Evolutionary conservation across 2,888 invertebrate genomes (phyloP), one percentile per base, ranked within the genome.

Genomic region (Nomada ruficornis): DNA sequence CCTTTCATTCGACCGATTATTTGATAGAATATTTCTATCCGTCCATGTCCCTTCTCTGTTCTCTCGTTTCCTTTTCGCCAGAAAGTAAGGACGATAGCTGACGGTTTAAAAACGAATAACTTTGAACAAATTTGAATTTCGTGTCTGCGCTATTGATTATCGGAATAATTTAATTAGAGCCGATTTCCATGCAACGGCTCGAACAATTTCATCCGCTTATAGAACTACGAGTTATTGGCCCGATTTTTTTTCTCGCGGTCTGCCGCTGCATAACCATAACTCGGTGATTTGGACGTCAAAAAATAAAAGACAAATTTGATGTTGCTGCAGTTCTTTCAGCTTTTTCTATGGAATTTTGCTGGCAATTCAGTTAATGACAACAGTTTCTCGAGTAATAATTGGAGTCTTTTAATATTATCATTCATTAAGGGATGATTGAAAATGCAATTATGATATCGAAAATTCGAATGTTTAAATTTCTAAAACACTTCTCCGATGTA

Each of bases 181-280:
- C 52, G 26, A 68, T 59, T 68, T 42, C 50, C 36, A 57, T 47
- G 57, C 42, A 59, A 42, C 50, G 42, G n/a, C n/a, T 59, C 77
- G 5, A 64, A 36, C 60, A 63, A 26, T 60, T 52, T 3, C 2
- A 1, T 13, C 2, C 10, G 75, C 20, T 68, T 63, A 62, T 50
- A 18, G 74, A 54, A 29, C 26, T 11, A 15, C 54, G 13, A 54
- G 20, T 60, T 47, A 47, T 20, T 2, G 47, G 13, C 13, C 18
- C 60, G 47, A 62, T 54, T 67, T 77, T 74, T 72, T 36, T 0
- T 36, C 36, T n/a, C 50, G 36, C 55, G 64, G 15, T 26, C 57
- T 1, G 50, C 36, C 36, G 36, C 36, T 36, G 36, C 36, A 36
- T 7, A 7, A 15, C 36, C 29, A 9, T 60, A 54, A 54, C 36